Evolutionary conservation across 2,888 invertebrate species (phyloP).

Genomic region (Apodemia mormo): DNA sequence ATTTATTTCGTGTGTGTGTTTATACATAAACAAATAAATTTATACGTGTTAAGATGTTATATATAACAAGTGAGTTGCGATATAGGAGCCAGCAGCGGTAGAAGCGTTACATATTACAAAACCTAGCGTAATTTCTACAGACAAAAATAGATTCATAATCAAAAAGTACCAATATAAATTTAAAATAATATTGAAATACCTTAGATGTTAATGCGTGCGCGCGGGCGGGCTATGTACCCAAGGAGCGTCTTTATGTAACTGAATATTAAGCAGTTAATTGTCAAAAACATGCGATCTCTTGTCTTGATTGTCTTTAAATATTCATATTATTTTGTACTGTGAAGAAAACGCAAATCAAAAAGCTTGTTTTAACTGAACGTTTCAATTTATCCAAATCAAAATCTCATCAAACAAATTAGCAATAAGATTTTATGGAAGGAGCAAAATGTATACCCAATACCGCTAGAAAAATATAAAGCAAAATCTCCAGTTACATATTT

Average conservation of each 20-base stretch:
- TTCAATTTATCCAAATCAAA: background rate
- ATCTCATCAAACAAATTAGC: background rate
- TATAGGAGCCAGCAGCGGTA: slow-evolving; percentile 70
- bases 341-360: too few relatives aligned
- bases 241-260: slow-evolving; percentile 38
- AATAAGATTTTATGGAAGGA: background rate
- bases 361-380: background rate
- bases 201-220: slow-evolving; percentile 69
- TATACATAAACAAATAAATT: slow-evolving; percentile 64
- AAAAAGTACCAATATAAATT: slow-evolving; percentile 87
- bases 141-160: slow-evolving; percentile 83
- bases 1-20: slow-evolving; percentile 67
- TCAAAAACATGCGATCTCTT: slow-evolving; percentile 36
- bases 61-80: slow-evolving; percentile 54
- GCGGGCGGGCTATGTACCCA: slow-evolving; percentile 50
- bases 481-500: too few relatives aligned
- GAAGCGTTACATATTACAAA: slow-evolving; percentile 62
- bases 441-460: too few relatives aligned
- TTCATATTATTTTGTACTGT: too few relatives aligned
- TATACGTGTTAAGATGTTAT: slow-evolving; percentile 75
- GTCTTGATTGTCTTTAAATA: slow-evolving; percentile 18
- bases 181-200: slow-evolving; percentile 70
- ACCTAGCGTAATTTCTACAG: slow-evolving; percentile 82
- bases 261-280: slow-evolving; percentile 36
- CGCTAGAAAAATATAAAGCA: too few relatives aligned